These are phyloP conservation scores for Falcunculus frontatus DNA, from an alignment of 2,113 vertebrate species.

Conservation along the genomic window DNA sequence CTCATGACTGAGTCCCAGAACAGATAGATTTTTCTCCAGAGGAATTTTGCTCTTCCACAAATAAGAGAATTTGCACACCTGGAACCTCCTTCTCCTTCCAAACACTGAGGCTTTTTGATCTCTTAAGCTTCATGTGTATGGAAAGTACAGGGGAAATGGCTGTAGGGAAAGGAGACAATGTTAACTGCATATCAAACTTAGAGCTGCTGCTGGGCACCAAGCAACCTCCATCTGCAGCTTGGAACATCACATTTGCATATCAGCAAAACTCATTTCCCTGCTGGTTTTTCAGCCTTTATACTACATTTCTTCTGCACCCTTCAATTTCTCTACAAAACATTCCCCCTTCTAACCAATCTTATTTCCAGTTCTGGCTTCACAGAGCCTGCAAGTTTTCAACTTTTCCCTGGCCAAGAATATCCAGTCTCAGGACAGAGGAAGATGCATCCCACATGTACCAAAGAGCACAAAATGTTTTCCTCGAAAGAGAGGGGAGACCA, in stretches of 20 bases:
- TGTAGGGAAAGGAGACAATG: background rate
- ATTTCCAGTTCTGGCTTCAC: background rate
- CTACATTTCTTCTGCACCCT: background rate
- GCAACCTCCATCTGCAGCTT: background rate
- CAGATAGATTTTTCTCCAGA: background rate
- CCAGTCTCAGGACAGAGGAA: background rate
- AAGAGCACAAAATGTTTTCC: background rate
- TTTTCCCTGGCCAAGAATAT: background rate
- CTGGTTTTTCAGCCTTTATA: background rate
- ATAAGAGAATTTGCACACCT: background rate
- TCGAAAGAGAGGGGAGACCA: background rate
- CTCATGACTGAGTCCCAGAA: background rate
- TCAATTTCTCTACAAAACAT: background rate
- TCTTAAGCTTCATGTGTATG: background rate
- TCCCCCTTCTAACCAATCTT: background rate
- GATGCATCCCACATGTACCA: fast-evolving
- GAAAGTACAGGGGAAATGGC: background rate
- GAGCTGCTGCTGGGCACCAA: background rate
- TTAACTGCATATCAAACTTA: background rate
- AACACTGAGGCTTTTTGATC: background rate
- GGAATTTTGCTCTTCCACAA: background rate
- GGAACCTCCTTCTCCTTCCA: background rate
- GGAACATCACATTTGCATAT: fast-evolving
- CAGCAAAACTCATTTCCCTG: background rate
- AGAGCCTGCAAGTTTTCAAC: background rate